These are phyloP conservation scores for Tetragnatha montana DNA, from an alignment of 2,888 invertebrate species.

Conservation along the genomic window DNA sequence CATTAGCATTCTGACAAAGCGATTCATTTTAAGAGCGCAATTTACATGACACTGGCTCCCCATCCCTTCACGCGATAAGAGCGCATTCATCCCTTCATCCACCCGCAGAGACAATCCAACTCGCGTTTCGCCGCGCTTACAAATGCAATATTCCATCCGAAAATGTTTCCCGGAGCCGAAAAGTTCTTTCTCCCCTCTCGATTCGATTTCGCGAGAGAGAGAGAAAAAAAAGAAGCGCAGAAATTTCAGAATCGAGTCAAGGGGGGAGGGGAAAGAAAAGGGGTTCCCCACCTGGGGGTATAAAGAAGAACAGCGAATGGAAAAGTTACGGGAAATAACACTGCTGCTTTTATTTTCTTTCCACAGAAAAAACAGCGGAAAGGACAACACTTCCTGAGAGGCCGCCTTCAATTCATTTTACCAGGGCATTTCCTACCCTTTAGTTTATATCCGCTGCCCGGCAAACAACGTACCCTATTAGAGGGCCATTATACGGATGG, in stretches of 20 bases:
- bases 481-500: constrained; percentile 44
- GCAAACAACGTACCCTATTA: constrained; percentile 41
- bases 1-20: background rate
- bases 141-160: background rate
- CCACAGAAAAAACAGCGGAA: background rate
- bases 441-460: constrained; percentile 37
- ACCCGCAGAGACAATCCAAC: background rate
- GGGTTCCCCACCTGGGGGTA: constrained; percentile 43
- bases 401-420: constrained; percentile 33
- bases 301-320: constrained; percentile 31
- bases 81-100: background rate
- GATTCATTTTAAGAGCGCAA: background rate
- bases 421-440: constrained; percentile 23
- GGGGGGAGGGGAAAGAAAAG: background rate
- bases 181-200: background rate
- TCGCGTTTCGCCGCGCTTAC: background rate
- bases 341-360: constrained; percentile 28
- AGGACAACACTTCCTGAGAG: constrained; percentile 17
- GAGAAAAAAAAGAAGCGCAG: background rate
- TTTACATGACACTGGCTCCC: background rate
- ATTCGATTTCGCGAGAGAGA: background rate
- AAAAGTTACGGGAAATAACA: constrained; percentile 21
- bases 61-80: background rate
- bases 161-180: background rate
- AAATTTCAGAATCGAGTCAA: background rate